These are phyloP conservation scores for Caenorhabditis sp. DNA, from an alignment of 2,888 invertebrate species.

Conservation along the genomic window DNA sequence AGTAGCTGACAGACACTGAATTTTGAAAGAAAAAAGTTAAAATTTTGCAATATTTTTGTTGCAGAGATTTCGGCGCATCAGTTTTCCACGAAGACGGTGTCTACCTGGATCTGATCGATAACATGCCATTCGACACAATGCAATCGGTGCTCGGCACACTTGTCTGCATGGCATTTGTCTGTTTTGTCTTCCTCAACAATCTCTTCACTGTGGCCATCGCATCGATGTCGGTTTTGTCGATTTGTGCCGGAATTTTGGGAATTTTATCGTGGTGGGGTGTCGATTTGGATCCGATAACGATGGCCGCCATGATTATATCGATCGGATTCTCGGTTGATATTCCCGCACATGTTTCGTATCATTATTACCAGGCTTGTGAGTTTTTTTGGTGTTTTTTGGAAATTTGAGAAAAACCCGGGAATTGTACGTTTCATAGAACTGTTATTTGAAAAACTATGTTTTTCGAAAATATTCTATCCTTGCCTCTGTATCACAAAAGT, in stretches of 20 bases:
- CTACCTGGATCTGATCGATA: slow-evolving; percentile 68
- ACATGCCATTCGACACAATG: slow-evolving; percentile 68
- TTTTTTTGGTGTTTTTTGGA: too few species aligned
- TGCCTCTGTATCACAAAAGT: too few species aligned
- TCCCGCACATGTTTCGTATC: slow-evolving; percentile 67
- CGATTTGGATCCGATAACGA: slow-evolving; percentile 68
- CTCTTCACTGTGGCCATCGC: slow-evolving; percentile 68
- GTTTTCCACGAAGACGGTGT: slow-evolving; percentile 66
- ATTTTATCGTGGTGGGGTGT: slow-evolving; percentile 62
- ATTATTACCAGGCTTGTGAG: slow-evolving; percentile 61
- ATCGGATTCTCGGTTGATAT: slow-evolving; percentile 69
- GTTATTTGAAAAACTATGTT: too few species aligned
- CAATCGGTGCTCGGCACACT: slow-evolving; percentile 66
- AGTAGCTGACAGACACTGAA: too few species aligned
- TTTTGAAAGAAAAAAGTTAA: not conserved
- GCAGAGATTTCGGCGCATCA: slow-evolving; percentile 55
- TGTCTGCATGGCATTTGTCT: slow-evolving; percentile 66
- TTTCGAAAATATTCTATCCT: too few species aligned
- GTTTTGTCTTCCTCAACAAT: slow-evolving; percentile 66
- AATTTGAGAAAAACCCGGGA: too few species aligned
- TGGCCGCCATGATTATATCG: slow-evolving; percentile 68
- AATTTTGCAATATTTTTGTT: not conserved
- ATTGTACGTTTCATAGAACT: too few species aligned
- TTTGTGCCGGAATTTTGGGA: slow-evolving; percentile 59
- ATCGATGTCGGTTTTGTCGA: slow-evolving; percentile 40